Evolutionary conservation across 1,140 invertebrate genomes (phyloP), one percentile per base, ranked within the genome.

Genomic region (Calephelis nemesis): DNA sequence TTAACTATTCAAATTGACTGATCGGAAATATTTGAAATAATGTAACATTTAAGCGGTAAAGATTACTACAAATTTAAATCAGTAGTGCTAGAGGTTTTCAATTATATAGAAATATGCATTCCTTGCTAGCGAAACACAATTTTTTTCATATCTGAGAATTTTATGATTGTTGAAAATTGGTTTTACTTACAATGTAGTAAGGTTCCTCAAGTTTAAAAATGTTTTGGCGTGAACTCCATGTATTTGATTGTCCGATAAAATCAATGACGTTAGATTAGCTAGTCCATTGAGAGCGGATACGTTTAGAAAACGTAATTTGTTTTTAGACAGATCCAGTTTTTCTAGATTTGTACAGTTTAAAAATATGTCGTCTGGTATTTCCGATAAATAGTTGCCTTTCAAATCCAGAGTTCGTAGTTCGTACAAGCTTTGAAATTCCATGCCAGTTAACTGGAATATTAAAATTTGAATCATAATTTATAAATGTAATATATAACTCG

Each of bases 281-380:
- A 92, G 74, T 52, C 89, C 87, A 30, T 82, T 69, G 70, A 92
- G 92, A 9, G 84, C 82, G 30, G 88, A 88, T 10, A 83, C 68
- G 69, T 92, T 92, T 60, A 92, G 72, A 69, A 81, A 92, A 30
- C 86, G 79, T 47, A 95, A 92, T 73, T 93, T 92, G 72, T 95
- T 95, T 76, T 88, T 93, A 13, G 94, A 93, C 52, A 95, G 76
- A 73, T 94, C 93, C 5, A 95, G 77, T 64, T 93, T 93, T 10
- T 93, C 92, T 48, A 95, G 79, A 48, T 88, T 91, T 0, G 75
- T 78, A 49, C 94, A 91, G 65, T 92, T 93, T 30, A 89, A 84
- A 77, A 95, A 95, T 7, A 93, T 80, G 1, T 89, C 90, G 8
- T 92, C 92, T 30, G 93, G 92, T 7, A 95, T 79, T 19, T 92